Conservation (phyloP, 1,140 invertebrate genomes). For the Hydropsyche tenuis region DNA sequence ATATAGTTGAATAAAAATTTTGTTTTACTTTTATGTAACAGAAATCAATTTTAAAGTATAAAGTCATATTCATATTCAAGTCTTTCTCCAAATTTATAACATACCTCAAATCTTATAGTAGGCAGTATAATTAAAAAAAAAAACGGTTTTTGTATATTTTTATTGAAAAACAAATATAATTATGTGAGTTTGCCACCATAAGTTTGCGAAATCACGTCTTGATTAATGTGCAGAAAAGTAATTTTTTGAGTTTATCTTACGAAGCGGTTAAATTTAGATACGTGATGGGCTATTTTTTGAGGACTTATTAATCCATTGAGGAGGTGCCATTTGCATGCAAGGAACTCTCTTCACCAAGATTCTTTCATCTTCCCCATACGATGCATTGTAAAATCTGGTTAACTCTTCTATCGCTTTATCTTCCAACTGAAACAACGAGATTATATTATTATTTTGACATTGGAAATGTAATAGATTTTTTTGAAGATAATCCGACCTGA, state of each 20-base stretch:
- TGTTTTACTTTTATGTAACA: no score
- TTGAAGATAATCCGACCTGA: slow-evolving; percentile 55
- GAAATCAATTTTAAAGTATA: no score
- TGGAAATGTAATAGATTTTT: neutral
- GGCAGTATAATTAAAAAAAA: neutral
- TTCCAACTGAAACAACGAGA: slow-evolving; percentile 67
- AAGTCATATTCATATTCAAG: neutral
- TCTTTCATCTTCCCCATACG: slow-evolving; percentile 67
- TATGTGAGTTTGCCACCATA: slow-evolving; percentile 14
- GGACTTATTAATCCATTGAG: slow-evolving; percentile 67
- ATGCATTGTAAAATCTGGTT: slow-evolving; percentile 68
- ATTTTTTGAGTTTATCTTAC: neutral
- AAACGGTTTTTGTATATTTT: neutral
- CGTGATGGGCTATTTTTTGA: slow-evolving; percentile 48
- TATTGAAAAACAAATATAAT: slow-evolving; percentile 7
- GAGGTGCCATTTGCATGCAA: slow-evolving; percentile 61
- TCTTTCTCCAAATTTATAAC: no score
- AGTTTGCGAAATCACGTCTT: neutral
- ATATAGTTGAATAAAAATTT: no score
- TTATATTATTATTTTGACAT: neutral
- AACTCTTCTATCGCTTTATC: slow-evolving; percentile 77
- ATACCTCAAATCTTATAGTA: neutral
- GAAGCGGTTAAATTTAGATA: neutral
- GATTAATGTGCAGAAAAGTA: neutral
- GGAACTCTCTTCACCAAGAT: slow-evolving; percentile 68